Base-by-base conservation (phyloP, 2,113 vertebrate genomes). In the Chaetorhynchus papuensis region DNA sequence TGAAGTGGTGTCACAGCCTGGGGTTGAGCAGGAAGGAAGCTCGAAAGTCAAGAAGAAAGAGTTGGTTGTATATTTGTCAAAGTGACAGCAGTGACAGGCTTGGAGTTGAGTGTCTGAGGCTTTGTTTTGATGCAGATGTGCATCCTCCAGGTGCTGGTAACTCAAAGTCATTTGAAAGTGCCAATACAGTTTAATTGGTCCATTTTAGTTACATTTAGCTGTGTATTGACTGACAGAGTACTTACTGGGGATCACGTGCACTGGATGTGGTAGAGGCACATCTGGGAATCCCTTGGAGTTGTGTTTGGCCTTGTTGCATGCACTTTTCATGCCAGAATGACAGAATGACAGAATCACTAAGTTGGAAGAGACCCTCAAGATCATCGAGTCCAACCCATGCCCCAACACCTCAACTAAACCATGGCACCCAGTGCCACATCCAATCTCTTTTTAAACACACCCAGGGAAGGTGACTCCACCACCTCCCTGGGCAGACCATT, bases 181-280 rank as follows among this genome's bases (percentile, higher is more conserved):
- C 10, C 19, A 11, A 11, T 39, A 3, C 7, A 7, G 17, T 42
- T 59, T 47, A 2, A 15, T 50, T 72, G 30, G 3, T 64, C 17
- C 2, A 0, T 44, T 49, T 77, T 42, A 44, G n/a, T 83, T 61
- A 13, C 1, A 0, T 35, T 53, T 37, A 49, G 10, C 17, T 89
- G 12, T n/a, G 9, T 24, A 2, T 56, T 71, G 69, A 11, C 27
- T 63, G 20, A 13, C 9, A 4, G 0, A 4, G 11, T 44, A 4
- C 24, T 49, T 64, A 19, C 14, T 6, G 3, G 26, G 7, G 20
- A 37, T 85, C 2, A 0, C 24, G 39, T 6, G 2, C n/a, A 2
- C 31, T 44, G 22, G 13, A 9, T 22, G 28, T 59, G 19, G 27
- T 23, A 7, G 31, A 47, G 18, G 24, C 41, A 11, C 39, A 39